Evolutionary conservation across 2,113 vertebrate species (phyloP).

Genomic region (Crotalus viridis): DNA sequence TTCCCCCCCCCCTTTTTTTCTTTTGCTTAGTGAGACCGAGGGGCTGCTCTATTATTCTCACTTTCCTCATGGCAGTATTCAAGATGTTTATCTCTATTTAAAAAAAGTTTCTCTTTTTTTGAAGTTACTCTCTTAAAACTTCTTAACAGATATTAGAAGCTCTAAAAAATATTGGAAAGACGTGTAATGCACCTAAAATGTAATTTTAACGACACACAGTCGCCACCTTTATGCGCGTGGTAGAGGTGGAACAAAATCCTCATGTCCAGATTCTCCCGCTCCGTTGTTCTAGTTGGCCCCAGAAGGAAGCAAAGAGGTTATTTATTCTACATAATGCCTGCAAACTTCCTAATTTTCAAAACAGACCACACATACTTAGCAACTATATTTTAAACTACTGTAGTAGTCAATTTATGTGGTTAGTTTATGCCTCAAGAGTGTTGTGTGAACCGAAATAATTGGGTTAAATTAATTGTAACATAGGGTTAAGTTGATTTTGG

Average conservation of each 20-base stretch:
- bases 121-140: background rate
- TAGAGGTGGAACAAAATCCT: background rate
- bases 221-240: background rate
- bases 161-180: background rate
- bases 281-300: background rate
- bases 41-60: background rate
- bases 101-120: background rate
- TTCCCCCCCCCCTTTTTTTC: background rate
- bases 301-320: background rate
- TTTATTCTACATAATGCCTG: background rate
- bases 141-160: background rate
- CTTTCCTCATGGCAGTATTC: background rate
- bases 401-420: background rate
- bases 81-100: background rate
- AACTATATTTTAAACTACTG: background rate
- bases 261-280: background rate
- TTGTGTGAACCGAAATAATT: background rate
- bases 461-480: background rate
- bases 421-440: background rate
- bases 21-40: background rate
- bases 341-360: background rate
- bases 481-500: background rate
- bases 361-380: background rate
- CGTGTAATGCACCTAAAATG: background rate
- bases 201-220: background rate